phyloP scores from a whole-genome alignment of 2,888 invertebrate genomes.

The Tetramorium bicarinatum region DNA sequence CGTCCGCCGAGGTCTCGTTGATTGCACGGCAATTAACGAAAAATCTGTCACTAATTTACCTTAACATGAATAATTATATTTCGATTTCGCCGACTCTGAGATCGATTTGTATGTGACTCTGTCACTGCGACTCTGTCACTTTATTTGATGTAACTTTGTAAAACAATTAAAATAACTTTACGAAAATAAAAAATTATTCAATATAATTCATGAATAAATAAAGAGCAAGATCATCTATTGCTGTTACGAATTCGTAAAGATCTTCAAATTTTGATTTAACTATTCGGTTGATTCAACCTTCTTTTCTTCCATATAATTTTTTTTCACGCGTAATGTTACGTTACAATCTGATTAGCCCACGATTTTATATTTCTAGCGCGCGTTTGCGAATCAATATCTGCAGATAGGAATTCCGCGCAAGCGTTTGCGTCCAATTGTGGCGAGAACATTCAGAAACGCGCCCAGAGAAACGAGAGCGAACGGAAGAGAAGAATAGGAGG shows the following conservation, averaged over 20 bases:
- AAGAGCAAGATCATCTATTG: not conserved
- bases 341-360: not conserved
- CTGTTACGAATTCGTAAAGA: not conserved
- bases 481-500: slow-evolving; percentile 13
- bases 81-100: not conserved
- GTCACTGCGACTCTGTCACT: not conserved
- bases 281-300: not conserved
- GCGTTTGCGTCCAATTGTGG: not conserved
- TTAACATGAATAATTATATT: not conserved
- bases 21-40: slow-evolving; percentile 14
- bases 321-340: not conserved
- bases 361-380: not conserved
- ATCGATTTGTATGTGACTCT: not conserved
- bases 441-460: not conserved
- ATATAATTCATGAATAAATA: not conserved
- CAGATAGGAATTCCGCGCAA: slow-evolving; percentile 31
- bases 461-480: slow-evolving; percentile 13
- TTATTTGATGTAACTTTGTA: not conserved
- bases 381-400: slow-evolving; percentile 17
- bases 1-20: not conserved
- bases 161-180: not conserved
- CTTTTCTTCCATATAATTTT: not conserved
- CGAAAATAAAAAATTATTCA: not conserved
- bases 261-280: not conserved
- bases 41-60: slow-evolving; percentile 23